A percentile compares a stretch with the other conserved stretches of the same genome.
These are phyloP conservation scores for Ormyrus thymus DNA, from an alignment of 2,888 invertebrate genomes.

Conservation along the genomic window DNA sequence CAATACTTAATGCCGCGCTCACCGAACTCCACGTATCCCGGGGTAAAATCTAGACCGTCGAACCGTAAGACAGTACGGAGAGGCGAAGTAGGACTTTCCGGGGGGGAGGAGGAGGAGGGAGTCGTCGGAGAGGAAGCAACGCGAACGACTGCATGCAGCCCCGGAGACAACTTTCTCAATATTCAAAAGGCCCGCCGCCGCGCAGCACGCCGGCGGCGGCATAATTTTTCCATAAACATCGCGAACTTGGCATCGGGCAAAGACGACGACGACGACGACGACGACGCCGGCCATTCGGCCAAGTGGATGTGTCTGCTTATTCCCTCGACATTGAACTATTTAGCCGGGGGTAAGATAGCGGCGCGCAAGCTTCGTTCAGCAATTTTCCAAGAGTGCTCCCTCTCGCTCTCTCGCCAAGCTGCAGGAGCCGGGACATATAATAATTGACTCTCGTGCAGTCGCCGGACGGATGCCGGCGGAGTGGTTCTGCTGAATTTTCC, in stretches of 20 bases:
- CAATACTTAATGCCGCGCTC: no score
- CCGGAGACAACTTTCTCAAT: conserved; percentile 48
- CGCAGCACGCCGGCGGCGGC: conserved; percentile 40
- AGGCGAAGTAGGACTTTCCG: not conserved
- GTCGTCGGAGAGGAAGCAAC: not conserved
- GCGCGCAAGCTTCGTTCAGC: conserved; percentile 63
- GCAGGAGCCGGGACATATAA: conserved; percentile 42
- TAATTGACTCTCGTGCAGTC: conserved; percentile 29
- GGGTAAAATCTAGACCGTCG: no score
- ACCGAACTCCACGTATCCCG: no score
- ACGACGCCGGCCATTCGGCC: conserved; percentile 59
- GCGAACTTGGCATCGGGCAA: conserved; percentile 63
- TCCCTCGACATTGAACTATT: conserved; percentile 66
- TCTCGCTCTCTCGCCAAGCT: not conserved
- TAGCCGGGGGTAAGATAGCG: conserved; percentile 64
- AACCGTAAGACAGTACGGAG: no score
- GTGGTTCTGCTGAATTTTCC: conserved; percentile 42
- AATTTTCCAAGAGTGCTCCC: conserved; percentile 65
- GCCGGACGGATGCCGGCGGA: not conserved
- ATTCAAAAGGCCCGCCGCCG: conserved; percentile 41
- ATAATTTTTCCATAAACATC: conserved; percentile 67
- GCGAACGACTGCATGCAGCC: not conserved
- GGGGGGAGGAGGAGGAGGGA: not conserved
- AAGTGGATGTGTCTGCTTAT: conserved; percentile 63
- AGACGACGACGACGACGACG: conserved; percentile 25